Evolutionary conservation across 2,113 vertebrate species (phyloP).

Genomic region (Anguilla rostrata): DNA sequence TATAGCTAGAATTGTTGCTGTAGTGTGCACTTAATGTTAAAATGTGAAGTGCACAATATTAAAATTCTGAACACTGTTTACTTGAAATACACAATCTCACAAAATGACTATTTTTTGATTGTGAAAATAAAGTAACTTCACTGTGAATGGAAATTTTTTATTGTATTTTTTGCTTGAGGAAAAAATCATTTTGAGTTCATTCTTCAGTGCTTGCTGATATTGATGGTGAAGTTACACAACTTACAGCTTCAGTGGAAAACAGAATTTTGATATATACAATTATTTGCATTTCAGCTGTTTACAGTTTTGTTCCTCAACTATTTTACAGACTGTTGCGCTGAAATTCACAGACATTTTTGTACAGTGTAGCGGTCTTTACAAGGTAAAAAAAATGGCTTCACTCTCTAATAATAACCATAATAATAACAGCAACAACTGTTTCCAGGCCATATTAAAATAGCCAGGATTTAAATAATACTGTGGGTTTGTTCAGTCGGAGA

Average conservation of each 20-base stretch:
- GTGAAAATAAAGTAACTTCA: slow-evolving; percentile 35
- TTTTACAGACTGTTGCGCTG: no score
- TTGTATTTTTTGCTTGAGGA: slow-evolving; percentile 35
- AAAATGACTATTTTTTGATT: slow-evolving; percentile 3
- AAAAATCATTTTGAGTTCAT: slow-evolving; percentile 60
- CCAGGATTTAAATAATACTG: no score
- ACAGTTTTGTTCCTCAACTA: neutral
- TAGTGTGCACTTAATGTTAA: slow-evolving; percentile 71
- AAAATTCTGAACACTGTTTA: slow-evolving; percentile 60
- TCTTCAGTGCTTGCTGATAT: slow-evolving; percentile 65
- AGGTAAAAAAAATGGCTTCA: no score
- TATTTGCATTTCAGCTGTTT: neutral
- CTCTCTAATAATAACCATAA: no score
- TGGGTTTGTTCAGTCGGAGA: no score
- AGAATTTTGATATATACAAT: neutral
- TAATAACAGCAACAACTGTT: no score
- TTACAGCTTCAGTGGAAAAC: neutral
- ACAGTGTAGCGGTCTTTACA: no score
- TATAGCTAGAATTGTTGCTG: slow-evolving; percentile 75
- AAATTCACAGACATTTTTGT: no score
- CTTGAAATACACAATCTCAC: slow-evolving; percentile 3
- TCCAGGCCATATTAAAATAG: no score
- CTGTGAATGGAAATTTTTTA: slow-evolving; percentile 16
- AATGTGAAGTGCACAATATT: slow-evolving; percentile 70
- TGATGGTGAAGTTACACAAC: slow-evolving; percentile 67